Base-by-base conservation (phyloP, 1,140 invertebrate genomes). In the Whitmania pigra region DNA sequence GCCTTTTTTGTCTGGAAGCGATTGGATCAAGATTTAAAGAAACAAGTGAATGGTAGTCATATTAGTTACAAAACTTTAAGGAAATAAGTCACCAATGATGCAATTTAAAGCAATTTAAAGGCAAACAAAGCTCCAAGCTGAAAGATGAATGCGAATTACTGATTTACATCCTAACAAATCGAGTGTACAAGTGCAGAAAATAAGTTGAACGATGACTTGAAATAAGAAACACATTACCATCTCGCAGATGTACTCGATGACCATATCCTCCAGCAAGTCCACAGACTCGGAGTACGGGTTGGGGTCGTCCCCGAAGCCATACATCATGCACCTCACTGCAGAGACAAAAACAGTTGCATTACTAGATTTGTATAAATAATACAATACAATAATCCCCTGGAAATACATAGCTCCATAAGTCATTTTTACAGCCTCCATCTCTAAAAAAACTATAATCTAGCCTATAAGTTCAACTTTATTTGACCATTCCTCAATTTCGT, bases 261-360 rank as follows among this genome's bases (percentile, higher is more conserved):
- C 95, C 36, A 99, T 83, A 85, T 98, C 94, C 85, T 99, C 96
- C 18, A 99, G 84, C 55, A 97, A 85, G 80, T 99, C 96, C 0
- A 99, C 94, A 80, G 93, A 96, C 84, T 99, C 95, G 31, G 95
- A 97, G 78, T 96, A 98, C 0, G 96, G 95, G 85, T 98, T 97
- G 80, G 94, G 90, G 82, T 99, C 94, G 84, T 99, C 96, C n/a
- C 96, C 96, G 86, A 99, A 99, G 0, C 96, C 96, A 83, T 95
- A 99, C 93, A 99, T 97, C 95, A 99, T 99, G 78, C 94, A 96
- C 53, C 94, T 85, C 57, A 99, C 81, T 82, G 75, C 36, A 77
- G 25, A 69, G 63, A 74, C 72, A 74, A 74, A 72, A 31, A n/a
- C 73, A 40, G 66, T 71, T 18, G 6, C 18, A 54, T 40, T 5